phyloP scores from a whole-genome alignment of 2,797 vertebrate genomes.

The Betta splendens region DNA sequence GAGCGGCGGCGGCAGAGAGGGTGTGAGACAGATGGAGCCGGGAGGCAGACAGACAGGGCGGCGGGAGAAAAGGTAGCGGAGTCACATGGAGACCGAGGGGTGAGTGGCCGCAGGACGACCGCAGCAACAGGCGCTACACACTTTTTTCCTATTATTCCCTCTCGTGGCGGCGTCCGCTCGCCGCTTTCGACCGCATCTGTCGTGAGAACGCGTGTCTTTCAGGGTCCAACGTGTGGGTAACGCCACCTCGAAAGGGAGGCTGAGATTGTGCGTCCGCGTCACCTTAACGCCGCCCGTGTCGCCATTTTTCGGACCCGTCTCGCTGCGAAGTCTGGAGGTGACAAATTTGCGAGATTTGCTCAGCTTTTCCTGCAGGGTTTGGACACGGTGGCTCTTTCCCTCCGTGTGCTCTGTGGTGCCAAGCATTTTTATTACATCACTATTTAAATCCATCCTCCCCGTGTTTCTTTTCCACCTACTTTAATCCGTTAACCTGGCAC shows the following conservation, averaged over 20 bases:
- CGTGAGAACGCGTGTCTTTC: conserved; percentile 28
- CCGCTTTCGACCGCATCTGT: conserved; percentile 29
- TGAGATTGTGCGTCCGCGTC: no score
- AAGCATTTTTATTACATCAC: conserved; percentile 9
- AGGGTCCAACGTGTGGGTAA: conserved; percentile 22
- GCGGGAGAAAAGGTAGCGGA: conserved; percentile 56
- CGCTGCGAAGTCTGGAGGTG: not conserved
- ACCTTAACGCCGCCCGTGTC: no score
- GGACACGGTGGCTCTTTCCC: not conserved
- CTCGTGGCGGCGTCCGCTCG: conserved; percentile 47
- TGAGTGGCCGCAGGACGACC: conserved; percentile 51
- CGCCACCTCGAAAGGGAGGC: no score
- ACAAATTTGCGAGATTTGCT: not conserved
- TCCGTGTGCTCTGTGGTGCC: conserved; percentile 7
- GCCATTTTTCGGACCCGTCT: conserved; percentile 9
- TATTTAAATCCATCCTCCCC: conserved; percentile 3
- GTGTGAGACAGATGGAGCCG: conserved; percentile 67
- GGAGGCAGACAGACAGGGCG: conserved; percentile 38
- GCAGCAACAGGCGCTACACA: conserved; percentile 74
- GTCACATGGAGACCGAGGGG: conserved; percentile 66
- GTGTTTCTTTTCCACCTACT: conserved; percentile 30
- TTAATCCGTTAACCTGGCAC: conserved; percentile 51
- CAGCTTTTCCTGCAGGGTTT: not conserved
- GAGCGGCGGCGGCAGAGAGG: conserved; percentile 52
- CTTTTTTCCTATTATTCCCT: conserved; percentile 69